Evolutionary conservation across 2,113 vertebrate genomes (phyloP).

Genomic region (Vulpes ferrilata): DNA sequence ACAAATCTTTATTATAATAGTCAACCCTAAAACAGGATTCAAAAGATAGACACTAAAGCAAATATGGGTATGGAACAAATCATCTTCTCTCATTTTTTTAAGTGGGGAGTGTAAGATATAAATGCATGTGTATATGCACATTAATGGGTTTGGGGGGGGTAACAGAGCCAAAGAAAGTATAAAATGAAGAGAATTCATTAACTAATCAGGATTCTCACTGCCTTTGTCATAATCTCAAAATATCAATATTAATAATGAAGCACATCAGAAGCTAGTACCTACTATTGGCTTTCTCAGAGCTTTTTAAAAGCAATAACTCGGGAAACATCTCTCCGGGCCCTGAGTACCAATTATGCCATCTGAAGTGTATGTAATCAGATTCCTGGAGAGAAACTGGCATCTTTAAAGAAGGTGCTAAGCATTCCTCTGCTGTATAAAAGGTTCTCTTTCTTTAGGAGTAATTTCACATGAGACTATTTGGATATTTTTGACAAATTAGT

Average conservation of each 20-base stretch:
- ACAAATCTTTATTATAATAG: neutral
- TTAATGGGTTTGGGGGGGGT: neutral
- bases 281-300: neutral
- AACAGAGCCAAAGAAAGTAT: neutral
- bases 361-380: constrained; percentile 45
- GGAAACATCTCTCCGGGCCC: neutral
- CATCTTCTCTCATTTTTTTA: neutral
- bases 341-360: constrained; percentile 23
- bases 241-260: neutral
- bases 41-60: neutral
- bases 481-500: constrained; percentile 68
- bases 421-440: constrained; percentile 41
- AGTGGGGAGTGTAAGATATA: neutral
- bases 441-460: constrained; percentile 54
- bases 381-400: constrained; percentile 58
- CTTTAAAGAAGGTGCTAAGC: constrained; percentile 21
- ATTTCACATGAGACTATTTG: constrained; percentile 59
- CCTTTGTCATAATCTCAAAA: neutral
- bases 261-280: neutral
- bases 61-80: neutral
- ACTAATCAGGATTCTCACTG: neutral
- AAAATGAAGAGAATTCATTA: constrained; percentile 10
- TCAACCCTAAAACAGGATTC: neutral
- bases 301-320: neutral
- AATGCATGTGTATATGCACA: neutral